Percentiles rank a stretch among this genome's conserved stretches.
phyloP scores from a whole-genome alignment of 2,113 vertebrate genomes.

The Atractosteus spatula region DNA sequence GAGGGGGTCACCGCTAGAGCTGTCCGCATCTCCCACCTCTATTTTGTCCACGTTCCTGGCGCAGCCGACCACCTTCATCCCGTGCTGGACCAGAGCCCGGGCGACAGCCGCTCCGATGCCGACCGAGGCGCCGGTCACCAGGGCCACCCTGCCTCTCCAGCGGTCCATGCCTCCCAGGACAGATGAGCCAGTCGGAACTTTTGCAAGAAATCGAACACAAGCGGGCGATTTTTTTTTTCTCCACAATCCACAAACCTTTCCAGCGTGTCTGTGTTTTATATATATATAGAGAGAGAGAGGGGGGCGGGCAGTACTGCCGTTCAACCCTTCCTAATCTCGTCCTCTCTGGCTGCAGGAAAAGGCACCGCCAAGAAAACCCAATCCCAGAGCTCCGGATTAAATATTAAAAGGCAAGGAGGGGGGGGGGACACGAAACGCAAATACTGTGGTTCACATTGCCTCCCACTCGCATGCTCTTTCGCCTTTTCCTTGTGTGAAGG shows the following conservation, averaged over 20 bases:
- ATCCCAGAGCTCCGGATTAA: slow-evolving; percentile 55
- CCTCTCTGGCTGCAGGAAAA: slow-evolving; percentile 42
- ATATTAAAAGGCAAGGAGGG: slow-evolving; percentile 42
- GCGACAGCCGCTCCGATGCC: slow-evolving; percentile 89
- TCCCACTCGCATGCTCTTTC: slow-evolving; percentile 41
- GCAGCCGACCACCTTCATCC: slow-evolving; percentile 90
- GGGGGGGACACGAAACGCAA: slow-evolving; percentile 1
- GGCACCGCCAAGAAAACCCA: slow-evolving; percentile 32
- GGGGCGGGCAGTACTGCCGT: slow-evolving; percentile 27
- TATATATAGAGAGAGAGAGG: neutral
- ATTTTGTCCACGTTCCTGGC: slow-evolving; percentile 88
- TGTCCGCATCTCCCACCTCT: slow-evolving; percentile 66
- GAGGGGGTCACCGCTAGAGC: too few relatives aligned
- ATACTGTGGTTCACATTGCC: slow-evolving; percentile 42
- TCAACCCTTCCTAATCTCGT: slow-evolving; percentile 22
- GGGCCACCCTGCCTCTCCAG: slow-evolving; percentile 84
- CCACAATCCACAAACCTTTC: neutral
- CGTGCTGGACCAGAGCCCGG: slow-evolving; percentile 84
- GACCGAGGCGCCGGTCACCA: slow-evolving; percentile 90
- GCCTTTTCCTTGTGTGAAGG: slow-evolving; percentile 1
- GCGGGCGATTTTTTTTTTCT: neutral
- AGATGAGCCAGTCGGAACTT: neutral
- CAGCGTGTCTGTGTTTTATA: slow-evolving; percentile 1
- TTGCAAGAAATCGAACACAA: neutral
- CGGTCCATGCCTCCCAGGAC: slow-evolving; percentile 73